Evolutionary conservation across 2,797 vertebrate genomes (phyloP), one percentile per base, ranked within the genome.

Genomic region (Crenuchus spilurus): DNA sequence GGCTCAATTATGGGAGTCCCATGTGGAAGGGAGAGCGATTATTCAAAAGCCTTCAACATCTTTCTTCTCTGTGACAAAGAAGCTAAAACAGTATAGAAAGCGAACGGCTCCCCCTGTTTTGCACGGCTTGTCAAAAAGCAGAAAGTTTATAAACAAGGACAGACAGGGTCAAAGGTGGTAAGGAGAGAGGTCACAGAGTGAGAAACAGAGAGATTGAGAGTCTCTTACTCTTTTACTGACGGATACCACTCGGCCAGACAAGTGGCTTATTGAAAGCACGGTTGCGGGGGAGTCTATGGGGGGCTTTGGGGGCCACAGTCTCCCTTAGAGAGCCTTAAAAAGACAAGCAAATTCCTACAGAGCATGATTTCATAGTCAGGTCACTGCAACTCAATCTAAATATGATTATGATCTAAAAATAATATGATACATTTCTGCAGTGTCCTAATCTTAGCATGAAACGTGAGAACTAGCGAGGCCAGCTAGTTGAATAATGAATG

Each of bases 111-210:
- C 76, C 52, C 22, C 65, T 69, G 68, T 14, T 39, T 8, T 33
- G 28, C 52, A 77, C 26, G 75, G 73, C 71, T 83, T 88, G 89
- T 91, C 87, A 85, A 81, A 88, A 85, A 82, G 84, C 83, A 84
- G 82, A 83, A 86, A 79, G 79, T 91, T 91, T 87, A 88, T 89
- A 87, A 88, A 91, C 87, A 90, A 80, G 89, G 87, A 90, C 85
- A 84, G 84, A 73, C 22, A 1, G 78, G 87, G 90, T 91, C 90
- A 90, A 91, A 91, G 85, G 87, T 88, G 87, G 78, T 70, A 80
- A 49, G 82, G 72, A 76, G 80, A 82, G 84, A 87, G 87, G 89
- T 89, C 86, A 87, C 57, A 70, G 42, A 66, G 66, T 37, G 51
- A 74, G 68, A 70, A 72, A 54, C 66, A 61, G 75, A 67, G 63